phyloP scores from a whole-genome alignment of 1,140 invertebrate species.

The Thalassaphorura encarpata region DNA sequence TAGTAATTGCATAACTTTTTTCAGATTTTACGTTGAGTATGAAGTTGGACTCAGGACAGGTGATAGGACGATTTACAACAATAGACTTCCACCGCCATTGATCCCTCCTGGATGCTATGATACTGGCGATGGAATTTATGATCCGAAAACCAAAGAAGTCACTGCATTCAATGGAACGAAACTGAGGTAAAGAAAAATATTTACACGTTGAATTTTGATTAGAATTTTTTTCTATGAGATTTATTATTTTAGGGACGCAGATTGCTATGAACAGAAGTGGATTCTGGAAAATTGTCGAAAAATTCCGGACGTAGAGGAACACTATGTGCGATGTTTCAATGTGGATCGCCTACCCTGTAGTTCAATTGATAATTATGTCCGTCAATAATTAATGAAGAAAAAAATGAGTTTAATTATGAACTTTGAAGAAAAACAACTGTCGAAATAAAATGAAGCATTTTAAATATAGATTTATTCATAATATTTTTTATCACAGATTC shows the following conservation, averaged over 20 bases:
- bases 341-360: slow-evolving; percentile 8
- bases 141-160: slow-evolving; percentile 40
- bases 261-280: slow-evolving; percentile 5
- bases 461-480: no score
- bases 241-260: slow-evolving; percentile 1
- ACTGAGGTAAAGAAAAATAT: slow-evolving; percentile 37
- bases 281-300: slow-evolving; percentile 17
- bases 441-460: no score
- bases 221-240: background rate
- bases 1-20: background rate
- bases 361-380: no score
- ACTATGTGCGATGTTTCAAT: slow-evolving; percentile 5
- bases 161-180: slow-evolving; percentile 40
- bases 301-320: background rate
- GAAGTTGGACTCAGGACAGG: slow-evolving; percentile 9
- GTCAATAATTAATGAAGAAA: no score
- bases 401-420: no score
- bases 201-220: background rate
- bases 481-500: no score
- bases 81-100: slow-evolving; percentile 37
- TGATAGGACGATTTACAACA: slow-evolving; percentile 33
- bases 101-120: slow-evolving; percentile 43
- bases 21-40: slow-evolving; percentile 17
- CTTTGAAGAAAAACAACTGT: no score
- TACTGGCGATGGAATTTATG: slow-evolving; percentile 43